Evolutionary conservation across 2,888 invertebrate species (phyloP).

Genomic region (Trichacis sp.): DNA sequence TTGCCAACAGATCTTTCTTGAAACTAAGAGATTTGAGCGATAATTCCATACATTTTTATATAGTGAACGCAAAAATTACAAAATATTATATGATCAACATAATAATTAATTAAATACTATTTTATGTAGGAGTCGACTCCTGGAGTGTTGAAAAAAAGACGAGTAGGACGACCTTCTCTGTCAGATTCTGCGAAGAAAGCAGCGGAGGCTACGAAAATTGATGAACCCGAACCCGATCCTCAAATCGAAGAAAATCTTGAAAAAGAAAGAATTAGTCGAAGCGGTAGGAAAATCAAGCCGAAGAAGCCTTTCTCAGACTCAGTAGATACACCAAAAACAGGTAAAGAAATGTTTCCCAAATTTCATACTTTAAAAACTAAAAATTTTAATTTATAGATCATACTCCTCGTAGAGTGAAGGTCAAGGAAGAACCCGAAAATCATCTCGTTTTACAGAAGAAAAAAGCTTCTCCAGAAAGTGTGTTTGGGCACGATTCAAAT

Average conservation of each 20-base stretch:
- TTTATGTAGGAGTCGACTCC: background rate
- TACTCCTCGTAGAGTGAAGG: background rate
- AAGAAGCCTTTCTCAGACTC: constrained; percentile 70
- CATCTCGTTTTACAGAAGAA: background rate
- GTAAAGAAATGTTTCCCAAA: no score
- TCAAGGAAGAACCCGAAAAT: background rate
- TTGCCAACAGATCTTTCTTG: constrained; percentile 70
- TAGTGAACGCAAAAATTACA: no score
- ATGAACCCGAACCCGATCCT: constrained; percentile 53
- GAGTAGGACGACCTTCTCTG: constrained; percentile 45
- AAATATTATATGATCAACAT: no score
- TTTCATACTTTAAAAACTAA: no score
- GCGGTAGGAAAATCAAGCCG: constrained; percentile 81
- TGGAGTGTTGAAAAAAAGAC: constrained; percentile 49
- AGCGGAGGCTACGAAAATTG: constrained; percentile 38
- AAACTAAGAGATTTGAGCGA: constrained; percentile 71
- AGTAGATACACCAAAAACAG: constrained; percentile 56
- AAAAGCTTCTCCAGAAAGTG: background rate
- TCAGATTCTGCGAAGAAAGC: constrained; percentile 44
- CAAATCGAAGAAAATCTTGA: constrained; percentile 71
- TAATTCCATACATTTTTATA: constrained; percentile 71
- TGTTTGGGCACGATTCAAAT: no score
- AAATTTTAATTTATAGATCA: background rate
- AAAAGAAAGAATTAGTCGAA: constrained; percentile 76
- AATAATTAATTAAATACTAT: background rate